A percentile compares a stretch with the other conserved stretches of the same genome.
Conservation (phyloP, 2,113 vertebrate species). For the Plestiodon gilberti region DNA sequence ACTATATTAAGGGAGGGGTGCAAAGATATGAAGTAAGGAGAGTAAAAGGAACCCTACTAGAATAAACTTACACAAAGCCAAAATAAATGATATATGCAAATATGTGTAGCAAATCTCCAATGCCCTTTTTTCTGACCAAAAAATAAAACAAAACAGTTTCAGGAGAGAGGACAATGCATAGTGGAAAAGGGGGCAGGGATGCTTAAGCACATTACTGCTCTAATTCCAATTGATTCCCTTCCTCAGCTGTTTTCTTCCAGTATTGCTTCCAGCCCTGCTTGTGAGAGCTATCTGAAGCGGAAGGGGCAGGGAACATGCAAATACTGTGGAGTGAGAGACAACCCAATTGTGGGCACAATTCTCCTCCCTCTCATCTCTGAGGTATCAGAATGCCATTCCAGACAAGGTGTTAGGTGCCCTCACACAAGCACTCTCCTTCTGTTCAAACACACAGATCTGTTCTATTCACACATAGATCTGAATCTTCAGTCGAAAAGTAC, state of each 20-base stretch:
- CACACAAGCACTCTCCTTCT: background rate
- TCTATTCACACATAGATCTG: background rate
- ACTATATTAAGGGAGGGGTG: background rate
- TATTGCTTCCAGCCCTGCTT: too few species aligned
- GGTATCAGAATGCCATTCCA: background rate
- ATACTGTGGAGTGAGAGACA: background rate
- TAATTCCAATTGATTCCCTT: too few species aligned
- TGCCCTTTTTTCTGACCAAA: background rate
- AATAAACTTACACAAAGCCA: background rate
- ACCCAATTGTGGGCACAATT: background rate
- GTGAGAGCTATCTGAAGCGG: background rate
- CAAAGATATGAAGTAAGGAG: background rate
- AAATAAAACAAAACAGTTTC: background rate
- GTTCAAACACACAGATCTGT: background rate
- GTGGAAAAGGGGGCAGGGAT: background rate
- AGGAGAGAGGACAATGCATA: background rate
- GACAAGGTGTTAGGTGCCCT: background rate
- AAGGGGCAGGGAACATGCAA: background rate
- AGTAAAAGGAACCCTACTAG: background rate
- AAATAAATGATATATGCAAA: background rate
- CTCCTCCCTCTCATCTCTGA: too few species aligned
- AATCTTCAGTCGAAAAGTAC: background rate
- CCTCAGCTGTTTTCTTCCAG: background rate
- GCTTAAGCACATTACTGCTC: too few species aligned
- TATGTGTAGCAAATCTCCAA: background rate